Evolutionary conservation across 2,113 vertebrate species (phyloP).

Genomic region (Solea solea): DNA sequence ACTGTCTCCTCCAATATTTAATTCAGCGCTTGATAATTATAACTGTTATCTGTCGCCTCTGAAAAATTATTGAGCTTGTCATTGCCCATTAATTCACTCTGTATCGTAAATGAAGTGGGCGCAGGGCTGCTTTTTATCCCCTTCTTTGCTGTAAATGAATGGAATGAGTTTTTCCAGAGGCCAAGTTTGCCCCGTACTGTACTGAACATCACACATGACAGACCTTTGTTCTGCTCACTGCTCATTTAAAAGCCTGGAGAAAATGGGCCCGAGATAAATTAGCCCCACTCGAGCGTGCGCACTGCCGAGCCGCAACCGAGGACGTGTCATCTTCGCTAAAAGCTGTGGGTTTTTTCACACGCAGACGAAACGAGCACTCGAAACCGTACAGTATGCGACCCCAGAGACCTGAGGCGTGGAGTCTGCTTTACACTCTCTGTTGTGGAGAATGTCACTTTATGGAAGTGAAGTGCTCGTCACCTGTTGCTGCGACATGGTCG

Average conservation of each 20-base stretch:
- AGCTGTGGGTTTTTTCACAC: slow-evolving; percentile 8
- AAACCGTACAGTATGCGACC: slow-evolving; percentile 4
- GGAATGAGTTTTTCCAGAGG: slow-evolving; percentile 54
- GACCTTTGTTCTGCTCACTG: slow-evolving; percentile 45
- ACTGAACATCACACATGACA: slow-evolving; percentile 31
- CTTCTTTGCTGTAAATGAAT: slow-evolving; percentile 32
- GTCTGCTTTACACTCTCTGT: neutral
- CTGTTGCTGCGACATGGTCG: slow-evolving; percentile 38
- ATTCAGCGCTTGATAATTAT: slow-evolving; percentile 67
- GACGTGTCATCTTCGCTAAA: slow-evolving; percentile 22
- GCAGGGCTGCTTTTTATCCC: slow-evolving; percentile 43
- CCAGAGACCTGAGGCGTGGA: neutral
- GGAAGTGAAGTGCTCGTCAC: neutral
- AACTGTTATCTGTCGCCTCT: slow-evolving; percentile 64
- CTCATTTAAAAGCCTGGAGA: slow-evolving; percentile 54
- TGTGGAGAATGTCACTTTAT: slow-evolving; percentile 2
- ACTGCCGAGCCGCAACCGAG: slow-evolving; percentile 15
- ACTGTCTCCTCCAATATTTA: slow-evolving; percentile 31
- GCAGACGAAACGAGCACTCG: slow-evolving; percentile 7
- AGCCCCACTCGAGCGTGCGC: slow-evolving; percentile 27
- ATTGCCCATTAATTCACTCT: slow-evolving; percentile 67
- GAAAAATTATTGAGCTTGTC: slow-evolving; percentile 69
- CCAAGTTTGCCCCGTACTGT: slow-evolving; percentile 48
- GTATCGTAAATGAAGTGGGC: slow-evolving; percentile 64
- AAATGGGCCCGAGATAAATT: slow-evolving; percentile 58